These are phyloP conservation scores for Hesperophylax magnus DNA, from an alignment of 1,140 invertebrate genomes.

Conservation along the genomic window DNA sequence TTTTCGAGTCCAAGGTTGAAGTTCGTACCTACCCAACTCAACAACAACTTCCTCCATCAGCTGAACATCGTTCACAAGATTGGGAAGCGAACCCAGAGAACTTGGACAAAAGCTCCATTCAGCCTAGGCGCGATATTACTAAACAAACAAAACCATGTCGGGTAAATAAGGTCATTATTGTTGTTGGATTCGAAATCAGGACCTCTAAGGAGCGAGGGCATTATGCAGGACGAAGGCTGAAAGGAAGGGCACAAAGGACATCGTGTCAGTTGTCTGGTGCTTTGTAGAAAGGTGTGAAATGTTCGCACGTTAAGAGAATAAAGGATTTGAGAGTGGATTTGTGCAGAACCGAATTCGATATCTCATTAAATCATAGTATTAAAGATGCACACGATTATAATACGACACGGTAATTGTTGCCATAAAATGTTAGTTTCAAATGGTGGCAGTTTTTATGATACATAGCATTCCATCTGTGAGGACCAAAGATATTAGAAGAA, in stretches of 20 bases:
- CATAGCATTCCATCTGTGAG: no score
- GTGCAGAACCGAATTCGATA: neutral
- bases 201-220: neutral
- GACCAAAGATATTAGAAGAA: no score
- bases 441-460: no score
- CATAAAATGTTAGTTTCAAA: no score
- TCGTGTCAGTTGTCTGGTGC: conserved; percentile 29
- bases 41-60: neutral
- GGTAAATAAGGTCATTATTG: conserved; percentile 41
- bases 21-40: neutral
- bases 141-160: conserved; percentile 34
- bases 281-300: conserved; percentile 24
- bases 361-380: no score
- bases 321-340: no score
- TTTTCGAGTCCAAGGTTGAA: neutral
- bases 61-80: neutral
- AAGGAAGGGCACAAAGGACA: neutral
- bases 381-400: no score
- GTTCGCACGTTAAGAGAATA: conserved; percentile 19
- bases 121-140: conserved; percentile 27
- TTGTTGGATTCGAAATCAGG: neutral
- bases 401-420: no score
- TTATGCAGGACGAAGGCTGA: conserved; percentile 1
- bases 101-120: conserved; percentile 7
- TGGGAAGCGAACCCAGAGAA: no score